Base-by-base conservation (phyloP, 64 coral and sea anemone species). In the Acropora tenuis region DNA sequence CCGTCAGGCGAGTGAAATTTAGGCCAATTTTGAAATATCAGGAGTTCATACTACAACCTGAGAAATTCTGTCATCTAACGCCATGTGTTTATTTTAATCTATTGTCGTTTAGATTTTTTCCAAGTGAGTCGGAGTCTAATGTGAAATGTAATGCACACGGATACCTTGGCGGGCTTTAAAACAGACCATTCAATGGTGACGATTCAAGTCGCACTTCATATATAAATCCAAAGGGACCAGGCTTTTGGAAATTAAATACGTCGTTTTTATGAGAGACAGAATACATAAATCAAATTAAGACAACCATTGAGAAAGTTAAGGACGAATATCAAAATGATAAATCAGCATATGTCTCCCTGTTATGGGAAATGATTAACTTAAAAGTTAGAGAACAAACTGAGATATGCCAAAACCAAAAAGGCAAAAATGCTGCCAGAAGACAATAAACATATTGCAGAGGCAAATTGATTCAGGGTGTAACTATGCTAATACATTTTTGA, bases 311-410 rank as follows among this genome's bases (percentile, higher is more conserved):
- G 47, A 40, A 4, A 11, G 17, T 49, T 66, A 19, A 84, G 50
- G 50, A 61, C 42, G 48, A 57, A 48, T 41, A 84, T 66, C 78
- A 80, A 60, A 52, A 41, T 80, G 47, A 50, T 80, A 46, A 75
- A 20, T n/a, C 10, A 10, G 9, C 5, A 2, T 41, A 87, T 48
- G 44, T 3, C 68, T 48, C 69, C 30, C 9, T 68, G 2, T 18
- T 52, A 41, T 87, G 84, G 69, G 84, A 87, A 75, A 50, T 75
- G 60, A 50, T 74, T 2, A 87, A 75, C 13, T 47, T 75, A 12
- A 55, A 87, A 74, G 73, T 87, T 17, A 87, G 84, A 75, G 69
- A 87, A 50, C 45, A 69, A 87, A 61, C 43, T 75, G 41, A 19
- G 69, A 86, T 72, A 66, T 16, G 19, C 65, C 9, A 82, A 16